Evolutionary conservation across 2,113 vertebrate species (phyloP), one percentile per base, ranked within the genome.

Genomic region (Megaptera novaeangliae): DNA sequence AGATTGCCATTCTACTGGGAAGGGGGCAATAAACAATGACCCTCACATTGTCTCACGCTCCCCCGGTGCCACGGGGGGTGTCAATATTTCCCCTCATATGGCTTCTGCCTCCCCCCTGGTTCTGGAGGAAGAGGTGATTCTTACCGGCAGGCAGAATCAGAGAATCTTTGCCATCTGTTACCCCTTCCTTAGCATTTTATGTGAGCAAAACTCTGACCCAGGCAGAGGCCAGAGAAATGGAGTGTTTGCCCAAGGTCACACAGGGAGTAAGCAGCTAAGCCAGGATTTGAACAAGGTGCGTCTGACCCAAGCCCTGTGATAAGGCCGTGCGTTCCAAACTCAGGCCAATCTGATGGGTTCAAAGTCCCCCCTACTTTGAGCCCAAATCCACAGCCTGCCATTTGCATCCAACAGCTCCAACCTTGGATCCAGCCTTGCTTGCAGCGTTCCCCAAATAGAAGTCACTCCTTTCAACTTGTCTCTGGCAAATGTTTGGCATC

Each of bases 271-370:
- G 41, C 6, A 5, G 52, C 75, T 18, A 7, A 57, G 72, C 18
- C 66, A 52, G 13, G 83, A 82, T 39, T 36, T 74, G 71, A 49
- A 81, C 9, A 27, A 85, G 61, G 41, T 3, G 1, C 63, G 34
- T 34, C 81, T 93, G 94, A 49, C 52, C 34, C 95, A 84, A 82
- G 41, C 36, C 55, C 71, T 15, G 7, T 5, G 12, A 61, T n/a
- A 52, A 87, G 66, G n/a, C 44, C 18, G 8, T 6, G 2, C 52
- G 4, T 78, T n/a, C 61, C 61, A 57, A 21, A 11, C 59, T 68
- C 68, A 25, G 66, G 20, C 34, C 52, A 29, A n/a, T 1, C 34
- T 13, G 25, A 9, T 18, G 44, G 6, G 74, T 29, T 59, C 96
- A 49, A 63, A 75, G 29, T 29, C 69, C 21, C n/a, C 12, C 66